Base-by-base conservation (phyloP, 2,888 invertebrate species). In the Eutolmus rufibarbis region DNA sequence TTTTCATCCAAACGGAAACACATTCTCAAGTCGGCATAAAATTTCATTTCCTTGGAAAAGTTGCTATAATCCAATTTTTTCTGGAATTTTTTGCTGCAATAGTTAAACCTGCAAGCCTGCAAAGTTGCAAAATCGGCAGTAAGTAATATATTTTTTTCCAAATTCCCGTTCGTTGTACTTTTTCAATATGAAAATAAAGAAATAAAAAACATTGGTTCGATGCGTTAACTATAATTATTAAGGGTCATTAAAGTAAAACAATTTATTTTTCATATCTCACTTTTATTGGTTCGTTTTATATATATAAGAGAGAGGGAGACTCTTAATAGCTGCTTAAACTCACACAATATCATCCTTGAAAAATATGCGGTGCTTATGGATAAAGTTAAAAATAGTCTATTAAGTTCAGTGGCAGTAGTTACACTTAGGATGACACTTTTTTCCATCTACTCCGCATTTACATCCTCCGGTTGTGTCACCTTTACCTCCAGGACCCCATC, bases 401-500 rank as follows among this genome's bases (percentile, higher is more conserved):
- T 76, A 57, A 34, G 66, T 82, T 89, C 87, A 90, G 87, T 90
- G 90, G 88, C 90, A 90, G 87, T 90, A 90, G 88, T 89, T 90
- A 87, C 90, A 90, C 79, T 90, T 89, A n/a, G 90, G 89, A 88
- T 90, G 90, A 86, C 90, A 90, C 88, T 89, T 90, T 37, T 88
- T 89, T 66, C 89, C 89, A 87, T 89, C 88, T 2, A 90, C 88
- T 19, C 90, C 89, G 89, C 90, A 90, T 85, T 89, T 89, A 87
- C 90, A 90, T n/a, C 90, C 90, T 7, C 87, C 89, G 23, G 89
- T 87, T 23, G 88, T 89, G 88, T 90, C 90, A 28, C 90, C 90
- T 88, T 90, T 90, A 8, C 90, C 90, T 34, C 79, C 89, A 7
- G 90, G 89, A n/a, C 90, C 90, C 90, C 90, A 90, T 19, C 90